Percentiles rank a stretch among this genome's conserved stretches.
Conservation (phyloP, 2,797 vertebrate species). For the Simalia tracyae region DNA sequence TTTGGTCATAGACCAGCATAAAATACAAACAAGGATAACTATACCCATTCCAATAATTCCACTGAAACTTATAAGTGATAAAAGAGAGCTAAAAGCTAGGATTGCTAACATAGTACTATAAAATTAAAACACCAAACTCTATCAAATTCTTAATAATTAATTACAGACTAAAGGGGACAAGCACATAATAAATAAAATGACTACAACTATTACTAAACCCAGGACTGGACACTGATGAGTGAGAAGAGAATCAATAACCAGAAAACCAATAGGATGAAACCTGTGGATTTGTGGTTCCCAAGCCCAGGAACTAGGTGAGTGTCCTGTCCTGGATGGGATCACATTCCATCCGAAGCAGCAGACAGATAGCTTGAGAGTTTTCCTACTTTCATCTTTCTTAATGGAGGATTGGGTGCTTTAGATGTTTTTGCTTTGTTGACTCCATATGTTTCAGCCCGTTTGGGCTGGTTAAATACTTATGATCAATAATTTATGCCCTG, state of each 20-base stretch:
- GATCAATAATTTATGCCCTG: background rate
- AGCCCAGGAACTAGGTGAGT: background rate
- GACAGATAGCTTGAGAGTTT: background rate
- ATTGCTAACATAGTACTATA: background rate
- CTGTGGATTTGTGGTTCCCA: background rate
- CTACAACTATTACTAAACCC: background rate
- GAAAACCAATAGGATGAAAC: background rate
- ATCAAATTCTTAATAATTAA: background rate
- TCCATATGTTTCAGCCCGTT: background rate
- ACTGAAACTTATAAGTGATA: background rate
- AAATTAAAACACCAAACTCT: background rate
- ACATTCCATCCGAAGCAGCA: background rate
- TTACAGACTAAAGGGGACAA: background rate
- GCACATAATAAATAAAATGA: background rate
- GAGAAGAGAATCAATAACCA: background rate
- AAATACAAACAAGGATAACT: background rate
- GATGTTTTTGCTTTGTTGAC: background rate
- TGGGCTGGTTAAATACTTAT: background rate
- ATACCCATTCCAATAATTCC: background rate
- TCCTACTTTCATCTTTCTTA: background rate
- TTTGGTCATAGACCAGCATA: background rate
- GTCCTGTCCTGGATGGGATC: background rate
- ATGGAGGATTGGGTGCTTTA: background rate
- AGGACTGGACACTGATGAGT: background rate
- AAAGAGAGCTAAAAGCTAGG: background rate